A percentile compares a stretch with the other conserved stretches of the same genome.
phyloP scores from a whole-genome alignment of 2,888 invertebrate species.

The Dicranocentrus wangi region DNA sequence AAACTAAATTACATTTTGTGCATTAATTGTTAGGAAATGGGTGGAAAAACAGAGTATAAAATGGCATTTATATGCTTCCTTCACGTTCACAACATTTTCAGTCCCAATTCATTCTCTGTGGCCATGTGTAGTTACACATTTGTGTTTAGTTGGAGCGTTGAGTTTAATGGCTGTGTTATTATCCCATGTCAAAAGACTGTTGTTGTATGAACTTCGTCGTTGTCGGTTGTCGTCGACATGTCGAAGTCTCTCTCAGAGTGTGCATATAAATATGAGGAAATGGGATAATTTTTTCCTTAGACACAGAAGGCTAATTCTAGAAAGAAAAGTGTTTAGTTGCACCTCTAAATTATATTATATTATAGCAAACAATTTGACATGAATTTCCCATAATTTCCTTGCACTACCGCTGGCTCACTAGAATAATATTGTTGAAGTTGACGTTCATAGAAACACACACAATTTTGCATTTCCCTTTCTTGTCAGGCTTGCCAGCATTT shows the following conservation, averaged over 20 bases:
- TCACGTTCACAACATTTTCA: neutral
- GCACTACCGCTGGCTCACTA: neutral
- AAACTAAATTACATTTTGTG: slow-evolving; percentile 15
- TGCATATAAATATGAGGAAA: slow-evolving; percentile 22
- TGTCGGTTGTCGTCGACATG: slow-evolving; percentile 22
- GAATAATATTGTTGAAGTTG: neutral
- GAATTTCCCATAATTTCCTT: slow-evolving; percentile 44
- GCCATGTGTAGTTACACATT: too few relatives aligned
- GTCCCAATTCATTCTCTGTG: slow-evolving; percentile 9
- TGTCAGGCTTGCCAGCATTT: slow-evolving; percentile 1
- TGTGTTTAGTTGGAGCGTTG: too few relatives aligned
- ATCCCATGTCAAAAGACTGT: too few relatives aligned
- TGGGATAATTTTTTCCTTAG: neutral
- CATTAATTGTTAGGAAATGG: slow-evolving; percentile 45
- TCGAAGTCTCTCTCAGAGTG: neutral
- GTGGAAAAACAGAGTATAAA: slow-evolving; percentile 42
- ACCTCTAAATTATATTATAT: neutral
- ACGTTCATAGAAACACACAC: neutral
- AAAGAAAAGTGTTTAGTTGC: slow-evolving; percentile 2
- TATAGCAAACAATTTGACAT: slow-evolving; percentile 24
- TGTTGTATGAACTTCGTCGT: too few relatives aligned
- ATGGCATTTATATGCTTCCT: slow-evolving; percentile 9
- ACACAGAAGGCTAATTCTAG: slow-evolving; percentile 13
- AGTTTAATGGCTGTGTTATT: too few relatives aligned
- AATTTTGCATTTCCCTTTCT: neutral